These are phyloP conservation scores for Tortrix viridana DNA, from an alignment of 2,888 invertebrate species.

Conservation along the genomic window DNA sequence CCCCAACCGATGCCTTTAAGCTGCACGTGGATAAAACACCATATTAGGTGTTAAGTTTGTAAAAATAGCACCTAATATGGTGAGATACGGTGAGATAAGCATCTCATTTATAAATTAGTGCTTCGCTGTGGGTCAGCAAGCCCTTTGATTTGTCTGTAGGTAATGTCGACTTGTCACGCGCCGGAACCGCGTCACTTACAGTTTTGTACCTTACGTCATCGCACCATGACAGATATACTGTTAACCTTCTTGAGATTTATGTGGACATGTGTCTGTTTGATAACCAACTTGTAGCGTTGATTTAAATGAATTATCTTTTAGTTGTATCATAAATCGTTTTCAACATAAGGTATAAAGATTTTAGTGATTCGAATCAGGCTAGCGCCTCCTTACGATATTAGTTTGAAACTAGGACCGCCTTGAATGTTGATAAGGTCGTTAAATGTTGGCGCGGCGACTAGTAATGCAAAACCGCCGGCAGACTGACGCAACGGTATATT, in stretches of 20 bases:
- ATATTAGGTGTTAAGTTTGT: no score
- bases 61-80: no score
- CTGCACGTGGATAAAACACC: no score
- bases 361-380: slow-evolving; percentile 27
- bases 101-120: not conserved
- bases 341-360: not conserved
- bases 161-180: not conserved
- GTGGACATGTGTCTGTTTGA: slow-evolving; percentile 4
- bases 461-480: slow-evolving; percentile 41
- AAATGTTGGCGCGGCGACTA: slow-evolving; percentile 58
- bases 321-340: not conserved
- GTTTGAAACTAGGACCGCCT: slow-evolving; percentile 52
- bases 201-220: slow-evolving; percentile 23
- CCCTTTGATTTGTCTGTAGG: not conserved
- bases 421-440: slow-evolving; percentile 61
- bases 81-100: no score
- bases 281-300: not conserved
- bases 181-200: slow-evolving; percentile 8
- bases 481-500: slow-evolving; percentile 35
- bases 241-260: slow-evolving; percentile 23
- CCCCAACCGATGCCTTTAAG: not conserved
- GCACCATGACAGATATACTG: not conserved
- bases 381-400: slow-evolving; percentile 26
- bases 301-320: slow-evolving; percentile 8
- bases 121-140: not conserved